Evolutionary conservation across 2,888 invertebrate genomes (phyloP).

Genomic region (Tetramorium bicarinatum): DNA sequence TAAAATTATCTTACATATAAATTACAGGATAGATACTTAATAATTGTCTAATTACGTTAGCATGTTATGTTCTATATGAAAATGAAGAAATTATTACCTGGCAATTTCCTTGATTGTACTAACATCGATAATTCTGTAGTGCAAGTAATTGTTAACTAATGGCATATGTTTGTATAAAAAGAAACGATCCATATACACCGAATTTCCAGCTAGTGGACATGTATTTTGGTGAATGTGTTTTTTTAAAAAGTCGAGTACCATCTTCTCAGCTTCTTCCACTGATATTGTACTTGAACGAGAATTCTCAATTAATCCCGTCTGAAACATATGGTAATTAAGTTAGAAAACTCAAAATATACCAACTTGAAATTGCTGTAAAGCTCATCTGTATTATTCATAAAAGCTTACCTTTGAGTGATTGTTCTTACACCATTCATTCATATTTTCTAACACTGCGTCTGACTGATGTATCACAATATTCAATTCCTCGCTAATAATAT

Average conservation of each 20-base stretch:
- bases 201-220: slow-evolving; percentile 95
- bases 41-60: slow-evolving; percentile 5
- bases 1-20: slow-evolving; percentile 19
- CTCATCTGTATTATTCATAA: background rate
- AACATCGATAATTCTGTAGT: slow-evolving; percentile 97
- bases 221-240: slow-evolving; percentile 87
- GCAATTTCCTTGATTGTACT: slow-evolving; percentile 95
- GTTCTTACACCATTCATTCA: slow-evolving; percentile 94
- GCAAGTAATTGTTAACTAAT: slow-evolving; percentile 91
- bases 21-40: background rate
- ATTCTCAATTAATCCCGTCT: slow-evolving; percentile 93
- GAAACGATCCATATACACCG: slow-evolving; percentile 94
- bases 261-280: slow-evolving; percentile 90
- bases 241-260: slow-evolving; percentile 91
- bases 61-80: background rate
- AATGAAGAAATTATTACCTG: slow-evolving; percentile 78
- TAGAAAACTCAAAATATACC: slow-evolving; percentile 7
- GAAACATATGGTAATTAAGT: slow-evolving; percentile 23
- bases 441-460: slow-evolving; percentile 90
- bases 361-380: background rate
- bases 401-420: slow-evolving; percentile 92
- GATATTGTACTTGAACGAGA: slow-evolving; percentile 90
- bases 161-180: slow-evolving; percentile 96
- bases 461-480: slow-evolving; percentile 93
- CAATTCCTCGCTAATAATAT: slow-evolving; percentile 92